Evolutionary conservation across 2,888 invertebrate genomes (phyloP).

Genomic region (Eurois occulta): DNA sequence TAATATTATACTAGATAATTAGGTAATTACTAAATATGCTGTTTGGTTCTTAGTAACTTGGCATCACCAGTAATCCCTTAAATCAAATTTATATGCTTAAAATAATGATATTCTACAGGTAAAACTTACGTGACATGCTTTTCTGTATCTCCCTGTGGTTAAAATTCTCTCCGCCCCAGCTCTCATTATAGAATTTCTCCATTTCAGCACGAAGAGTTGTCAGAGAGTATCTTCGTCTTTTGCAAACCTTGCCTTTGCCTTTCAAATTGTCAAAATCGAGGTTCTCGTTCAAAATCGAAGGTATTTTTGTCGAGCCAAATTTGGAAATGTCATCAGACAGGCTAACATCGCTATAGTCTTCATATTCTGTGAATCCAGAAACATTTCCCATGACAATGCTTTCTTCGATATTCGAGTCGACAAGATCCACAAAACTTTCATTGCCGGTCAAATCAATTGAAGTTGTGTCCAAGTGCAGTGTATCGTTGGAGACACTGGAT

Average conservation of each 20-base stretch:
- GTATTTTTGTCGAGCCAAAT: constrained; percentile 86
- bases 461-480: constrained; percentile 48
- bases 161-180: constrained; percentile 92
- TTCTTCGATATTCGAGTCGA: constrained; percentile 76
- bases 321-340: constrained; percentile 70
- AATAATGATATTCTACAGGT: neutral
- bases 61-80: neutral
- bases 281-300: constrained; percentile 84
- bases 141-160: constrained; percentile 90
- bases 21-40: neutral
- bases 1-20: neutral
- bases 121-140: constrained; percentile 92
- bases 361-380: constrained; percentile 78
- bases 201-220: constrained; percentile 88
- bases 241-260: constrained; percentile 81
- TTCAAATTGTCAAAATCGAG: constrained; percentile 87
- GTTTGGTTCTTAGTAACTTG: neutral
- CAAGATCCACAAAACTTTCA: constrained; percentile 66
- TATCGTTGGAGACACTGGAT: constrained; percentile 38
- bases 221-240: constrained; percentile 81
- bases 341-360: constrained; percentile 73
- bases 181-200: constrained; percentile 92
- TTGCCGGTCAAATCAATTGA: constrained; percentile 79
- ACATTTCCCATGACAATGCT: constrained; percentile 86
- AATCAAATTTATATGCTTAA: neutral